A percentile compares a stretch with the other conserved stretches of the same genome.
These are phyloP conservation scores for Martes flavigula DNA, from an alignment of 2,797 vertebrate species.

Conservation along the genomic window DNA sequence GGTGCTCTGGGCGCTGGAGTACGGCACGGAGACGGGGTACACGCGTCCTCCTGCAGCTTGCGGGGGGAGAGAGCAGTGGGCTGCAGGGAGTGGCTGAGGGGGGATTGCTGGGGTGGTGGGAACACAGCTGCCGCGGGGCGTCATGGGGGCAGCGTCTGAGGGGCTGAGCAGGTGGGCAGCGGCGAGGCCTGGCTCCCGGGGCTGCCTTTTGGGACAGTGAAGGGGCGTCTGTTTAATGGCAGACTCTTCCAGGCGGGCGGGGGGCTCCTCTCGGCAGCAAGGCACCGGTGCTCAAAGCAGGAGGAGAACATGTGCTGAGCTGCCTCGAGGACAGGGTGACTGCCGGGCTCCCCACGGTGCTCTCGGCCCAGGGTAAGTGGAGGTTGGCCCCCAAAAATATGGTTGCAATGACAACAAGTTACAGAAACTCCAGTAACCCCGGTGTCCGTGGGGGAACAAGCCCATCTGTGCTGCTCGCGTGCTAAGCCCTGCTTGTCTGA, in stretches of 20 bases:
- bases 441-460: not conserved
- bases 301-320: not conserved
- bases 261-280: not conserved
- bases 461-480: not conserved
- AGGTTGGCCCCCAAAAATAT: not conserved
- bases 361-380: not conserved
- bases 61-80: not conserved
- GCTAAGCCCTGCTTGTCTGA: not conserved
- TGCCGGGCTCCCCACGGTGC: not conserved
- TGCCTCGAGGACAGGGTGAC: not conserved
- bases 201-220: not conserved
- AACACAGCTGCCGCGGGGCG: not conserved
- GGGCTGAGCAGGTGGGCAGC: not conserved
- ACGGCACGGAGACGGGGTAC: slow-evolving; percentile 97
- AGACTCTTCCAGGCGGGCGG: not conserved
- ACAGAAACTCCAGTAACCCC: not conserved
- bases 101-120: no score
- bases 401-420: not conserved
- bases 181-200: not conserved
- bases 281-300: not conserved
- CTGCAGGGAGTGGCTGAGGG: not conserved
- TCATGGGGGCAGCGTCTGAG: not conserved
- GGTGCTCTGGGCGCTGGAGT: slow-evolving; percentile 95
- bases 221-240: not conserved
- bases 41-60: slow-evolving; percentile 90